Base-by-base conservation (phyloP, 2,797 vertebrate genomes). In the Amphiprion clarkii region DNA sequence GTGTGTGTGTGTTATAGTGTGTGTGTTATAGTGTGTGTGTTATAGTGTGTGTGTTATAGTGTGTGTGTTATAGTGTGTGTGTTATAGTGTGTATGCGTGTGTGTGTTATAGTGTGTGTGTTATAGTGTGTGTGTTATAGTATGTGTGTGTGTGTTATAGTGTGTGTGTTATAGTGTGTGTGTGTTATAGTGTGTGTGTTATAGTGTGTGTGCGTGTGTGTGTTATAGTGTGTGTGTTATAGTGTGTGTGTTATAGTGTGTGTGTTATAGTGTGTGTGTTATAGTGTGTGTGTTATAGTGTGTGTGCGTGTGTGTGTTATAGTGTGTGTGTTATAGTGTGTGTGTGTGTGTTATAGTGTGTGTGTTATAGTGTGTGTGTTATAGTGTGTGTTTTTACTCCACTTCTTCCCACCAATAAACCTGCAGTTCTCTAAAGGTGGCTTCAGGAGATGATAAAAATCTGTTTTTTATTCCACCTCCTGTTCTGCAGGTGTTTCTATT, bases 251-350 rank as follows among this genome's bases (percentile, higher is more conserved):
- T n/a, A n/a, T n/a, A n/a, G 29, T 31, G 29, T 31, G 29, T 31
- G 29, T 31, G 29, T 31, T 31, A 4, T 65, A 64, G 69, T 83
- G 63, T 59, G 62, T 74, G 73, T 58, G 66, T n/a, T n/a, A n/a
- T 65, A 64, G 69, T 83, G 63, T 59, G 62, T 74, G 73, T 58
- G 66, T n/a, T n/a, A n/a, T 65, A 64, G 69, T 83, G 63, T 59
- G 62, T 74, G 73, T 58, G 66, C n/a, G 69, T 83, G 69, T 83
- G 63, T 59, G 62, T 74, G 73, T 58, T n/a, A n/a, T n/a, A n/a
- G 66, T 58, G 62, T 64, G 71, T 66, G 68, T 62, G 60, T 51
- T n/a, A n/a, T n/a, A n/a, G 52, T 57, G 56, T 67, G 61, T 67
- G 63, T 42, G 62, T 55, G 64, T 52, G 67, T 66, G 48, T 6